Percentiles rank a stretch among this genome's conserved stretches.
phyloP scores from a whole-genome alignment of 1,140 invertebrate genomes.

The Lordiphosa clarofinis region DNA sequence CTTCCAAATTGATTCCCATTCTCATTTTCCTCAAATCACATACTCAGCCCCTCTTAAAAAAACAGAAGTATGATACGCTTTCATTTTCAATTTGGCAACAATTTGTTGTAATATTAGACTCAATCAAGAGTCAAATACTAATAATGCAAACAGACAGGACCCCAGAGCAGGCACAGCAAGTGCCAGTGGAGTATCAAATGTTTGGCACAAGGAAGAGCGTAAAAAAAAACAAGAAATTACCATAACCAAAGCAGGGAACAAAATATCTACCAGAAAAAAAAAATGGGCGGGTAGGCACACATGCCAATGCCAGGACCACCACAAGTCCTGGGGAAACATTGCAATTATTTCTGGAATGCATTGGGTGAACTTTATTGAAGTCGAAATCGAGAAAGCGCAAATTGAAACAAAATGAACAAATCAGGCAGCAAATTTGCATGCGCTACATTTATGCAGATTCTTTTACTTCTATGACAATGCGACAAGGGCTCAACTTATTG shows the following conservation, averaged over 20 bases:
- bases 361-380: constrained; percentile 54
- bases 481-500: constrained; percentile 60
- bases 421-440: constrained; percentile 73
- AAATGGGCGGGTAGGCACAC: not conserved
- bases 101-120: constrained; percentile 55
- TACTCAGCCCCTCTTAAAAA: too few species aligned
- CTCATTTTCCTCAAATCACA: not conserved
- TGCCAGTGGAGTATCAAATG: constrained; percentile 18
- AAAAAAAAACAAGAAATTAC: constrained; percentile 45
- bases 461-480: constrained; percentile 9
- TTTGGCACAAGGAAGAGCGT: constrained; percentile 15
- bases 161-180: not conserved
- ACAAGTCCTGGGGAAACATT: constrained; percentile 32
- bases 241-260: constrained; percentile 46
- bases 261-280: constrained; percentile 17
- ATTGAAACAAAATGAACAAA: constrained; percentile 77
- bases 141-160: constrained; percentile 53
- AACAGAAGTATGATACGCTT: constrained; percentile 7
- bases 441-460: constrained; percentile 59
- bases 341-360: constrained; percentile 75
- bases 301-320: constrained; percentile 27
- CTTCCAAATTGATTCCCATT: not conserved
- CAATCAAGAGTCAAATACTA: constrained; percentile 64
- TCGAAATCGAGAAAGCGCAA: constrained; percentile 38
- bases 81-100: constrained; percentile 50